phyloP scores from a whole-genome alignment of 2,888 invertebrate genomes.

The Parnassius mnemosyne region DNA sequence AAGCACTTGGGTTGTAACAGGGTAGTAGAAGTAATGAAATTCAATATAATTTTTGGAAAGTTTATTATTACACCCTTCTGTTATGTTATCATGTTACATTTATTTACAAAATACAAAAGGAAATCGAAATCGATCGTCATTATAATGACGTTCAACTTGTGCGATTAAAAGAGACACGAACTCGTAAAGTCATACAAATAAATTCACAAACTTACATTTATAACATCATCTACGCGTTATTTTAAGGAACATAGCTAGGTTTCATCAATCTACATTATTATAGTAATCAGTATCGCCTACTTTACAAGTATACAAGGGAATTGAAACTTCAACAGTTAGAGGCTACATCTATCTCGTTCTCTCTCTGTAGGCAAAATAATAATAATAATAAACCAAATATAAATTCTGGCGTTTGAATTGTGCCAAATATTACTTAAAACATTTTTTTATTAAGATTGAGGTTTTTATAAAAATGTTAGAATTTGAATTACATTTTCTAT shows the following conservation, averaged over 20 bases:
- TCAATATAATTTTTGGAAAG: conserved; percentile 18
- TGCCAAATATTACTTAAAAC: too few relatives aligned
- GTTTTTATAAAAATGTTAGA: too few relatives aligned
- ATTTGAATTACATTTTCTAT: too few relatives aligned
- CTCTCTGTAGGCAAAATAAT: neutral
- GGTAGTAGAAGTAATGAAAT: conserved; percentile 6
- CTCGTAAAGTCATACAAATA: conserved; percentile 10
- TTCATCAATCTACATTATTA: conserved; percentile 20
- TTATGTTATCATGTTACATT: conserved; percentile 22
- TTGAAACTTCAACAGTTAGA: conserved; percentile 14
- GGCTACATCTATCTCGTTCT: neutral
- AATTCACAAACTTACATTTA: conserved; percentile 22
- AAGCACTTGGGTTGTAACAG: too few relatives aligned
- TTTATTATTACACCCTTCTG: conserved; percentile 23
- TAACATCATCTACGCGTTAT: conserved; percentile 25
- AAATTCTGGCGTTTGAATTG: too few relatives aligned
- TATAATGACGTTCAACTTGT: conserved; percentile 2
- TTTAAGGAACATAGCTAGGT: conserved; percentile 27
- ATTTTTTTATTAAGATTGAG: too few relatives aligned
- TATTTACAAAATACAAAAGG: conserved; percentile 27
- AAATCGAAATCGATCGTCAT: neutral
- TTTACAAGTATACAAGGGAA: conserved; percentile 24
- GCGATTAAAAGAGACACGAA: conserved; percentile 10
- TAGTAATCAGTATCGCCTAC: conserved; percentile 18
- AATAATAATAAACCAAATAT: too few relatives aligned